These are phyloP conservation scores for Drosophila robusta DNA, from an alignment of 2,888 invertebrate species.

Conservation along the genomic window DNA sequence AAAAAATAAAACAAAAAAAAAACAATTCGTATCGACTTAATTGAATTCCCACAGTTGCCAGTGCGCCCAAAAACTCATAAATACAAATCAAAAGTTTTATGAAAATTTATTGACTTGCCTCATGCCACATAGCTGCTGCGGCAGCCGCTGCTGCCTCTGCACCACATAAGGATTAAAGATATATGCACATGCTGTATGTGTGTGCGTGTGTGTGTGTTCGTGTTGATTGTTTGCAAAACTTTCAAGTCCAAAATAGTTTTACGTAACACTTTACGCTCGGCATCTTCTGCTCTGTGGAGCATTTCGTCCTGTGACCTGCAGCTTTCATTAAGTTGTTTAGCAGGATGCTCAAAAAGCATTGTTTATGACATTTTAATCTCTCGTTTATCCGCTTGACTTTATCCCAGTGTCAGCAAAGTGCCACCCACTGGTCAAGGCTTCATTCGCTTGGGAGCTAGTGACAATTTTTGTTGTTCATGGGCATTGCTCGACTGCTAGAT, in stretches of 20 bases:
- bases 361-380: conserved; percentile 81
- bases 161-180: conserved; percentile 31
- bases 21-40: conserved; percentile 43
- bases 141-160: neutral
- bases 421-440: conserved; percentile 62
- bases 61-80: conserved; percentile 65
- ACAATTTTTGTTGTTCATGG: neutral
- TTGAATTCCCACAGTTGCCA: conserved; percentile 58
- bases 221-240: conserved; percentile 52
- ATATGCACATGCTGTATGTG: conserved; percentile 3
- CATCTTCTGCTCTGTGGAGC: neutral
- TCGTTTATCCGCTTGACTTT: conserved; percentile 81
- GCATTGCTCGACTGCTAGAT: conserved; percentile 9
- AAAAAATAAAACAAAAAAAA: conserved; percentile 27
- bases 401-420: conserved; percentile 55
- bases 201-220: conserved; percentile 5
- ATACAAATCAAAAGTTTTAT: conserved; percentile 81
- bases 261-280: conserved; percentile 44
- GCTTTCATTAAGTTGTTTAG: conserved; percentile 77
- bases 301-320: conserved; percentile 27
- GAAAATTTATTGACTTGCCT: conserved; percentile 73
- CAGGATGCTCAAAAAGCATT: conserved; percentile 67
- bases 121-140: conserved; percentile 22
- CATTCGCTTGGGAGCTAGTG: neutral
- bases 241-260: conserved; percentile 47